Conservation (phyloP, 2,888 invertebrate genomes). For the Gastracanthus pulcherrimus region DNA sequence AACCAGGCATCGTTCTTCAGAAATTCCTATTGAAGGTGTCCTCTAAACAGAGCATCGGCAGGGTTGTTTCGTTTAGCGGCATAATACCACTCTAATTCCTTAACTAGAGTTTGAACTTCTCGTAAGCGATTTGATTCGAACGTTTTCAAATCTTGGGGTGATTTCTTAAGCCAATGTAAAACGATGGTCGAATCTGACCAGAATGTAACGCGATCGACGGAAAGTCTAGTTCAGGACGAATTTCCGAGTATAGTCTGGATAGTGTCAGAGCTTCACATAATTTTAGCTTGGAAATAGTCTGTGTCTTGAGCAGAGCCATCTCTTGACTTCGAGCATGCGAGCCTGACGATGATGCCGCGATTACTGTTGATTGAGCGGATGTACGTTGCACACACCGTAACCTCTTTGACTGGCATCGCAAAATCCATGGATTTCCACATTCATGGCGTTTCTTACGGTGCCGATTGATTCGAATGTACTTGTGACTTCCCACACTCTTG, state of each 20-base stretch:
- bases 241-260: too few relatives aligned
- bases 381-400: constrained; percentile 54
- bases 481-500: constrained; percentile 55
- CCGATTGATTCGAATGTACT: constrained; percentile 58
- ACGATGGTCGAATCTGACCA: background rate
- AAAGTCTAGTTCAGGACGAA: too few relatives aligned
- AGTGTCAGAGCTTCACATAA: too few relatives aligned
- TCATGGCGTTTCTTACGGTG: constrained; percentile 36
- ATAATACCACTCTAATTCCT: background rate
- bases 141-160: background rate
- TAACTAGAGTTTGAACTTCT: background rate
- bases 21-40: too few relatives aligned
- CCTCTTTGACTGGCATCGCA: too few relatives aligned
- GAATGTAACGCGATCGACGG: too few relatives aligned
- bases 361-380: background rate
- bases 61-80: background rate
- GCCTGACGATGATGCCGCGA: background rate
- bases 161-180: background rate
- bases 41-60: background rate
- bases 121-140: background rate
- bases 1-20: too few relatives aligned
- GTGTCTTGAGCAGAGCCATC: too few relatives aligned
- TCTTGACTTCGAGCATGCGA: too few relatives aligned
- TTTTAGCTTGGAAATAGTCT: too few relatives aligned
- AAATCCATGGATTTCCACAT: constrained; percentile 57